phyloP scores from a whole-genome alignment of 2,113 vertebrate genomes.

The Chionodraco myersi region DNA sequence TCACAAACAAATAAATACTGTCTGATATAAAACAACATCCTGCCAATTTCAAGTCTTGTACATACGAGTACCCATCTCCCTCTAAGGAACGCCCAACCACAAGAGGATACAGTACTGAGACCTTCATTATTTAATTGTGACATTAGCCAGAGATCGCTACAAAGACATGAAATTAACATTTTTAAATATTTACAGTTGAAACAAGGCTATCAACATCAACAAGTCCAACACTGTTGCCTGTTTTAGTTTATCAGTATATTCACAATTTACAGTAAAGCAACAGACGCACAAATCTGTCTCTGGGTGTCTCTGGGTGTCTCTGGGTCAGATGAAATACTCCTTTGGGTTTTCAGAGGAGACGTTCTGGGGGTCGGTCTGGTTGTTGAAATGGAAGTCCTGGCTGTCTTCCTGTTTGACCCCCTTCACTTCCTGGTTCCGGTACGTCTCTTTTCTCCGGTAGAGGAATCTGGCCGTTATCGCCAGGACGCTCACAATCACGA shows the following conservation, averaged over 20 bases:
- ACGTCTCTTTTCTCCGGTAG: slow-evolving; percentile 89
- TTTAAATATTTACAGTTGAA: slow-evolving; percentile 74
- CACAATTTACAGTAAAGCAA: slow-evolving; percentile 55
- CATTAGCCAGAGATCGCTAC: slow-evolving; percentile 58
- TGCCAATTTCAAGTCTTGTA: not conserved
- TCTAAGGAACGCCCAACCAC: not conserved
- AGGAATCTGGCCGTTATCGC: slow-evolving; percentile 86
- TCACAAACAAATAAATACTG: not conserved
- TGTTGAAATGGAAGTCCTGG: slow-evolving; percentile 88
- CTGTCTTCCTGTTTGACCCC: slow-evolving; percentile 87
- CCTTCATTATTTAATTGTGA: slow-evolving; percentile 37
- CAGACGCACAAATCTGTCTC: slow-evolving; percentile 40
- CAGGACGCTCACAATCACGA: slow-evolving; percentile 86
- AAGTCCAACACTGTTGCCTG: slow-evolving; percentile 44
- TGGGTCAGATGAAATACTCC: slow-evolving; percentile 84
- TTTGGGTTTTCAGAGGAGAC: slow-evolving; percentile 88
- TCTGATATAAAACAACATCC: slow-evolving; percentile 5
- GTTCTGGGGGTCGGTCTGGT: slow-evolving; percentile 86
- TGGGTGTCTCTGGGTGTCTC: slow-evolving; percentile 24
- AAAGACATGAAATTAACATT: slow-evolving; percentile 70
- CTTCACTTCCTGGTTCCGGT: slow-evolving; percentile 88
- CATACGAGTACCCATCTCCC: not conserved
- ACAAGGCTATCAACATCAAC: slow-evolving; percentile 49
- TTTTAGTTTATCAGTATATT: slow-evolving; percentile 43
- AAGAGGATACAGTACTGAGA: slow-evolving; percentile 16